Evolutionary conservation across 2,888 invertebrate species (phyloP).

Genomic region (Anthrax anthrax): DNA sequence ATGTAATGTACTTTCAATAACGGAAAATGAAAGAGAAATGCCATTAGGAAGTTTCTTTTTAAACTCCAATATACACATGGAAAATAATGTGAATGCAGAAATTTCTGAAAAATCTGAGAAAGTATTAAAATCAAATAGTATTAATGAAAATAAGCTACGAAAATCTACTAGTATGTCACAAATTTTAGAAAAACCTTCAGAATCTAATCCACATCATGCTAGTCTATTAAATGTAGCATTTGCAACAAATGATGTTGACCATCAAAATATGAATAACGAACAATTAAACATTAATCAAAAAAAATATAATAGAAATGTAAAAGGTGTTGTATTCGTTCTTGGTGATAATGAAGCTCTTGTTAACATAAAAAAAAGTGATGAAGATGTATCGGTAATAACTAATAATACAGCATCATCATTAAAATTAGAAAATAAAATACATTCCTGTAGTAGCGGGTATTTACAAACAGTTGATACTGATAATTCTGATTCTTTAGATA

Average conservation of each 20-base stretch:
- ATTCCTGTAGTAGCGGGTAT: constrained; percentile 37
- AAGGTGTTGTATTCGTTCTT: constrained; percentile 49
- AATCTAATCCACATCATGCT: not conserved
- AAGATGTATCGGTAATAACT: constrained; percentile 23
- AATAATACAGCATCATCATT: not conserved
- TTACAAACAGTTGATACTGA: too few relatives aligned
- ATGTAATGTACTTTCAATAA: not conserved
- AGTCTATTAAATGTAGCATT: too few relatives aligned
- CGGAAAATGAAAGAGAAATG: not conserved
- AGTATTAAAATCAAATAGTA: too few relatives aligned
- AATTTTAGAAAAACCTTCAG: not conserved
- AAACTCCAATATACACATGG: not conserved
- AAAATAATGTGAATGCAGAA: not conserved
- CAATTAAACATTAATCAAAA: too few relatives aligned
- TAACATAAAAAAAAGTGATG: constrained; percentile 41
- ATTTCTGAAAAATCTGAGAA: not conserved
- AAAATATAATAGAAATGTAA: constrained; percentile 14
- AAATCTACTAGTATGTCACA: not conserved
- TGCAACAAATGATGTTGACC: too few relatives aligned
- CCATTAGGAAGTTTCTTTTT: not conserved
- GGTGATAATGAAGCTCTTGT: constrained; percentile 56
- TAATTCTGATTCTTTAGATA: too few relatives aligned
- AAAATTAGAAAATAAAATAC: constrained; percentile 42
- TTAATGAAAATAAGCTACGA: not conserved
- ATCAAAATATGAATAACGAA: too few relatives aligned